Evolutionary conservation across 2,113 vertebrate species (phyloP), one percentile per base, ranked within the genome.

Genomic region (Formicarius rufipectus): DNA sequence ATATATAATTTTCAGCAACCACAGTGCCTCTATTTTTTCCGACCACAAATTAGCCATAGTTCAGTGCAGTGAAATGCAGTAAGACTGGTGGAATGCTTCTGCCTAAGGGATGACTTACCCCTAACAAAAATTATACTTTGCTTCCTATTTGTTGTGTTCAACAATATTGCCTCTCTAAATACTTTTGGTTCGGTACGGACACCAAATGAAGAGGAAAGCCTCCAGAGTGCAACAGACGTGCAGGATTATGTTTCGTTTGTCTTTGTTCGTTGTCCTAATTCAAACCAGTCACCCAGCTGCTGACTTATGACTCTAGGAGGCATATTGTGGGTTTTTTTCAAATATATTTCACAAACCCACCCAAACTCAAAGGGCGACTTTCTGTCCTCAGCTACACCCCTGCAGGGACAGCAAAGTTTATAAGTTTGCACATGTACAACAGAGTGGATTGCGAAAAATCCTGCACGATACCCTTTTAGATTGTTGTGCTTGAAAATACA

Each of bases 21-120:
- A 95, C 95, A 92, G 92, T 84, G 97, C 94, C 97, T 96, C 97
- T 96, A 96, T 98, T 98, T 98, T 98, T 98, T 98, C 98, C 96
- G 30, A 98, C 98, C 98, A 96, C 98, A 98, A 97, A 98, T 98
- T 98, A 98, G 95, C 97, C 93, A 79, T 97, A 98, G 97, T 92
- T 96, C 93, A 97, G 96, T 63, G 52, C 91, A 97, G 95, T 97
- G 96, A 97, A 96, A 98, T 97, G 95, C 97, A 98, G 97, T 98
- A 97, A 98, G 97, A 97, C 97, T 87, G 77, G 95, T 97, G 97
- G 98, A 98, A 98, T 97, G 97, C 94, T 94, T 68, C 96, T 97
- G 98, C 97, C 92, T 95, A 93, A 96, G 96, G 96, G 97, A 91
- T 92, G 93, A 91, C 91, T 95, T 95, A 76, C 82, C 80, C 89